These are phyloP conservation scores for Drosophila emarginata DNA, from an alignment of 2,888 invertebrate species.

Conservation along the genomic window DNA sequence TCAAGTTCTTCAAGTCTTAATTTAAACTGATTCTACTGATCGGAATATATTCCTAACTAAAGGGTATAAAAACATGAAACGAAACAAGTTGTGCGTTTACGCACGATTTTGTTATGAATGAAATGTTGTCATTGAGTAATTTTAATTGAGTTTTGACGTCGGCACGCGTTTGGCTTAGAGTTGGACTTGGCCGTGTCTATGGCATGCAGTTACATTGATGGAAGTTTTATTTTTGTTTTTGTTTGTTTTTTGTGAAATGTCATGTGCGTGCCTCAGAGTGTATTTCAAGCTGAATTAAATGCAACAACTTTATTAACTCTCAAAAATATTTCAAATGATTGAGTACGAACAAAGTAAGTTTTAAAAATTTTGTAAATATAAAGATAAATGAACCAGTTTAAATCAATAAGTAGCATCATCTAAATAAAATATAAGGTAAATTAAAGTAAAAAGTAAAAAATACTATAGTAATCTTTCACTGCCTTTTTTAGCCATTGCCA, in stretches of 20 bases:
- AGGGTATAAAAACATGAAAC: constrained; percentile 2
- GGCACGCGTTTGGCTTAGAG: constrained; percentile 12
- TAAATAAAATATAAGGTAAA: no score
- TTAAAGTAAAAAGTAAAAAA: no score
- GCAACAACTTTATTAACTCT: no score
- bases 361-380: no score
- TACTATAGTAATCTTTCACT: no score
- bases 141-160: constrained; percentile 30
- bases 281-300: not conserved
- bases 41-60: not conserved
- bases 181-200: not conserved
- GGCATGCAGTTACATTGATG: constrained; percentile 24
- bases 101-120: constrained; percentile 63
- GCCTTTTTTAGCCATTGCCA: no score
- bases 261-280: not conserved
- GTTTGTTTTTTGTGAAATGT: not conserved
- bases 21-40: not conserved
- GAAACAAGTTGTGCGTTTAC: constrained; percentile 68
- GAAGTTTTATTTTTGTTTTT: not conserved
- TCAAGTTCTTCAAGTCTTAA: no score
- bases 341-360: no score
- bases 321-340: no score
- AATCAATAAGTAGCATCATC: no score
- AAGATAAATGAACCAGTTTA: no score
- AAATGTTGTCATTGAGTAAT: constrained; percentile 14